Conservation (phyloP, 1,140 invertebrate species). For the Hypothenemus hampei region DNA sequence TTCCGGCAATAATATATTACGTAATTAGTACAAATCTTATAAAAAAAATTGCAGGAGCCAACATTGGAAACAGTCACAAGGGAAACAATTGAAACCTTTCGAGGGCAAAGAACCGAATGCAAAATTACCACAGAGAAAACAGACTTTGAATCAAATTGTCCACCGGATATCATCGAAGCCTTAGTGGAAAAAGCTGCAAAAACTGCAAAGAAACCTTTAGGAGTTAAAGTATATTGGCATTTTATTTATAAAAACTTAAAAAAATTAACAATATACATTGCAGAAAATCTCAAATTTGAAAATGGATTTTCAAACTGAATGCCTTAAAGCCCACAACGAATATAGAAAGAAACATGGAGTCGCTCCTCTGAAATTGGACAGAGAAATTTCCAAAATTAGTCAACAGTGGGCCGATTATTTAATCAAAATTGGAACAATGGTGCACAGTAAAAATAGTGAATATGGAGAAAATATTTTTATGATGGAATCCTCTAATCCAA, state of each 20-base stretch:
- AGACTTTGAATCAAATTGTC: constrained; percentile 42
- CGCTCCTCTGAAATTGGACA: constrained; percentile 53
- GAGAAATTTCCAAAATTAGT: constrained; percentile 55
- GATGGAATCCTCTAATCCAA: constrained; percentile 54
- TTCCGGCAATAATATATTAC: too few species aligned
- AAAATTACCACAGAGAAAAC: constrained; percentile 56
- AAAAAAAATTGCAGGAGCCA: constrained; percentile 34
- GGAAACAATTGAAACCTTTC: constrained; percentile 57
- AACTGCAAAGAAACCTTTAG: constrained; percentile 39
- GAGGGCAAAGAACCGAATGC: constrained; percentile 52
- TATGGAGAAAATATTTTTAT: constrained; percentile 58
- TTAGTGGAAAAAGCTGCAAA: constrained; percentile 41
- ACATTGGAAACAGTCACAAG: constrained; percentile 53
- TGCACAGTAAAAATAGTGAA: constrained; percentile 51
- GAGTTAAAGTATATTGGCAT: constrained; percentile 18
- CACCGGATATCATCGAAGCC: constrained; percentile 35
- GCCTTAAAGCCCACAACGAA: constrained; percentile 60
- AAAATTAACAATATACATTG: not conserved
- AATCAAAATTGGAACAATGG: constrained; percentile 49
- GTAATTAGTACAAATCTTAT: not conserved
- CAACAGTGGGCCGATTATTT: constrained; percentile 62
- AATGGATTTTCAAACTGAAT: constrained; percentile 44
- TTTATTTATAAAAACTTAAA: not conserved
- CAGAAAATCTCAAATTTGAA: constrained; percentile 30
- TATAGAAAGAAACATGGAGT: constrained; percentile 58